Conservation (phyloP, 2,113 vertebrate species). For the Neopipo cinnamomea region DNA sequence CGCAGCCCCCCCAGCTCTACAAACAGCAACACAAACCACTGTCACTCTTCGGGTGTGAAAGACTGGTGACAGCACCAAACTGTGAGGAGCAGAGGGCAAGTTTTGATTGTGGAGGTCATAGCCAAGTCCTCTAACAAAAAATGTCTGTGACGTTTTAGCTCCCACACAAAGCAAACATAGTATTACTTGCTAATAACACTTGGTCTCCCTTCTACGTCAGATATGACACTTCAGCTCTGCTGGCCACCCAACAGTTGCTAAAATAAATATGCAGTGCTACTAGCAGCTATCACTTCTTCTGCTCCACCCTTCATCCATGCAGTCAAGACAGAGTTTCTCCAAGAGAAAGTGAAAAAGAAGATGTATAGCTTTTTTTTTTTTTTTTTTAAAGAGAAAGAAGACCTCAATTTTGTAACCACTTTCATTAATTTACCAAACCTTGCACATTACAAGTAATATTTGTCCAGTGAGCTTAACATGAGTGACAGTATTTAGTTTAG, state of each 20-base stretch:
- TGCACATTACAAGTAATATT: background rate
- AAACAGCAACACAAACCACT: background rate
- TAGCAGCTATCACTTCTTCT: background rate
- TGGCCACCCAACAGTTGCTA: background rate
- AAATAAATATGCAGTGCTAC: background rate
- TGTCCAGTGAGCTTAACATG: background rate
- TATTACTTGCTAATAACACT: background rate
- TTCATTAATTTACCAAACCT: background rate
- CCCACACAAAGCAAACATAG: background rate
- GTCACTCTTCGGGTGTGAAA: background rate
- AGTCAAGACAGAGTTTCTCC: background rate
- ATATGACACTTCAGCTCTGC: background rate
- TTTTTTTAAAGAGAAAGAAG: background rate
- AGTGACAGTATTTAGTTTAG: background rate
- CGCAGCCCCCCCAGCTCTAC: background rate
- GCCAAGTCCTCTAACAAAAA: constrained; percentile 7
- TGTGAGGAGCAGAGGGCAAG: background rate
- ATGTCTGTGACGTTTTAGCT: background rate
- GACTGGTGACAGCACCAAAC: background rate
- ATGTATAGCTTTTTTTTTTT: background rate
- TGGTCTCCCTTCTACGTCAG: background rate
- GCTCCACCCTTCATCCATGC: background rate
- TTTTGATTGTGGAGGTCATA: background rate
- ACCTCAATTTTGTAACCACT: background rate
- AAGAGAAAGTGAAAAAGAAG: background rate